These are phyloP conservation scores for Brachionus angularis DNA, from an alignment of 1,140 invertebrate species.

Conservation along the genomic window DNA sequence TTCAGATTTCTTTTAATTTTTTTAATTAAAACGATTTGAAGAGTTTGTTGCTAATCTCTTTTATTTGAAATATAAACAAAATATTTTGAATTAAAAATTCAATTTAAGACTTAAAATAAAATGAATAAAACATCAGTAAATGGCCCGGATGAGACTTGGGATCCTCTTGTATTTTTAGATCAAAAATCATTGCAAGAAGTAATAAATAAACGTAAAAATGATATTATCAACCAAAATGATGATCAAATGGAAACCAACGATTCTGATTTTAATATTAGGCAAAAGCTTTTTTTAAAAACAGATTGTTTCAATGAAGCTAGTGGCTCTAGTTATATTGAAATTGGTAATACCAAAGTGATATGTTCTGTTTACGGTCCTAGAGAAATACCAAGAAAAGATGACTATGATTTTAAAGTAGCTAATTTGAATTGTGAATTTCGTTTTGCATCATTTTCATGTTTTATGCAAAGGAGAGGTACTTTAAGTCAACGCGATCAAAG, in stretches of 20 bases:
- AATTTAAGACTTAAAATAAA: not conserved
- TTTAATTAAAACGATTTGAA: too few relatives aligned
- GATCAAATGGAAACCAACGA: not conserved
- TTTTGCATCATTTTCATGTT: constrained; percentile 39
- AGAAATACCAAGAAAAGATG: constrained; percentile 9
- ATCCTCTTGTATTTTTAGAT: constrained; percentile 25
- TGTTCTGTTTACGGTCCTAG: constrained; percentile 39
- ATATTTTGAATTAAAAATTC: too few relatives aligned
- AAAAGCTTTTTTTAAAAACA: constrained; percentile 35
- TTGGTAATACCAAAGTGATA: constrained; percentile 9
- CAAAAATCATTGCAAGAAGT: not conserved
- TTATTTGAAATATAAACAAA: too few relatives aligned
- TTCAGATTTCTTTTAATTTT: not conserved
- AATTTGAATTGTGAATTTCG: constrained; percentile 21
- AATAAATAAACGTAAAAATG: not conserved
- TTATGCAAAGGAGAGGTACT: constrained; percentile 9
- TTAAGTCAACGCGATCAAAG: constrained; percentile 37
- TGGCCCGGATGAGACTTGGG: constrained; percentile 38
- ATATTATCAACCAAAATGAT: not conserved
- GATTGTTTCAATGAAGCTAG: constrained; percentile 39
- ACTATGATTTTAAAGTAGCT: constrained; percentile 11
- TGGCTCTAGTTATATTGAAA: constrained; percentile 43
- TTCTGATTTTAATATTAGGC: not conserved
- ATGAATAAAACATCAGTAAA: not conserved
- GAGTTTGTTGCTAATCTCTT: not conserved